A percentile compares a stretch with the other conserved stretches of the same genome.
Evolutionary conservation across 2,888 invertebrate genomes (phyloP).

Genomic region (Tenthredo livida): DNA sequence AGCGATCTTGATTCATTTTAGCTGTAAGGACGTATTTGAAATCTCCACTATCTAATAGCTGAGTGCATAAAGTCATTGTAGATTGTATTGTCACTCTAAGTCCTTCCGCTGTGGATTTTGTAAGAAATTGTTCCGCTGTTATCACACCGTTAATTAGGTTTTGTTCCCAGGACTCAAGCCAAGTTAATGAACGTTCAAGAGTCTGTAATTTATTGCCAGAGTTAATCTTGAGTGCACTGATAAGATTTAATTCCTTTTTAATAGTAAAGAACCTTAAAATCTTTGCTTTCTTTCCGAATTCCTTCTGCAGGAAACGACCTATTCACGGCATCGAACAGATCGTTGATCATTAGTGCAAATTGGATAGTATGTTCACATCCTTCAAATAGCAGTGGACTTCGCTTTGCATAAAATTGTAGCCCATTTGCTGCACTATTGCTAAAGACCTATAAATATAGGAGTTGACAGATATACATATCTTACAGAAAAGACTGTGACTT

Average conservation of each 20-base stretch:
- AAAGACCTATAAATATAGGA: slow-evolving; percentile 53
- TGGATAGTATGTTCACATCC: slow-evolving; percentile 32
- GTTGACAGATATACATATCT: no score
- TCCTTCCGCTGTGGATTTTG: slow-evolving; percentile 60
- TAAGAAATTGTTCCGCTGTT: slow-evolving; percentile 55
- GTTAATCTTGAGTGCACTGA: not conserved
- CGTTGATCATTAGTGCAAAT: slow-evolving; percentile 46
- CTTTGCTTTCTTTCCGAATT: slow-evolving; percentile 47
- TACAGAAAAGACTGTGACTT: no score
- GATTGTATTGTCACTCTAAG: slow-evolving; percentile 59
- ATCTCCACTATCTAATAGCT: slow-evolving; percentile 55
- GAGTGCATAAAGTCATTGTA: slow-evolving; percentile 57
- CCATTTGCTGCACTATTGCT: slow-evolving; percentile 53
- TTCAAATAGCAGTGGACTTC: not conserved
- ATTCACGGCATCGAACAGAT: slow-evolving; percentile 51
- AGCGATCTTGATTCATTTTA: slow-evolving; percentile 62
- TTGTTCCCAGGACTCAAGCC: slow-evolving; percentile 59
- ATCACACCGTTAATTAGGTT: slow-evolving; percentile 53
- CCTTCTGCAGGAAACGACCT: slow-evolving; percentile 51
- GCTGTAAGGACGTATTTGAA: slow-evolving; percentile 59
- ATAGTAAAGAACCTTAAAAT: slow-evolving; percentile 51
- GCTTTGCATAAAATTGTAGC: slow-evolving; percentile 30
- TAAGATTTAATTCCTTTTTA: not conserved
- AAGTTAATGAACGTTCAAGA: slow-evolving; percentile 54
- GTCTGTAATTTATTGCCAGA: slow-evolving; percentile 52